These are phyloP conservation scores for Pteronura brasiliensis DNA, from an alignment of 2,113 vertebrate species.

Conservation along the genomic window DNA sequence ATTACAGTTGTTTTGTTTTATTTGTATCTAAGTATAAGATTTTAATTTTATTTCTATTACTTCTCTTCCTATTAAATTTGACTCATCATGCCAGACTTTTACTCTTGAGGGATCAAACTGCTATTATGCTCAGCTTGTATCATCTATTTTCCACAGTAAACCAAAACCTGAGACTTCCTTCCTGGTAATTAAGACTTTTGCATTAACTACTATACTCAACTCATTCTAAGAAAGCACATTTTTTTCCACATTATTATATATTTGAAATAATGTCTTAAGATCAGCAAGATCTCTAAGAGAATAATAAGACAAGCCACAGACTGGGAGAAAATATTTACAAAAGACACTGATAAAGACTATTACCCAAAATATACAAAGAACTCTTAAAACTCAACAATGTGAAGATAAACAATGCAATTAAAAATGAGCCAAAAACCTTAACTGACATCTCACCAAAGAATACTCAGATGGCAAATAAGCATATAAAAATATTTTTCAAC, in stretches of 20 bases:
- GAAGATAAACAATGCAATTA: background rate
- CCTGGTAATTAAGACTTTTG: background rate
- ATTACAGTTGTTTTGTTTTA: background rate
- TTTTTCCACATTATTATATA: background rate
- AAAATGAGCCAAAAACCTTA: background rate
- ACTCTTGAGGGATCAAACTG: background rate
- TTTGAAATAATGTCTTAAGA: slow-evolving; percentile 13
- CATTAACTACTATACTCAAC: background rate
- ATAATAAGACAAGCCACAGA: background rate
- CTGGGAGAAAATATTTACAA: background rate
- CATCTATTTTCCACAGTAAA: background rate
- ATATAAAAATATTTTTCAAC: background rate
- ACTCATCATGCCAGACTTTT: background rate
- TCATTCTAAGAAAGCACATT: background rate
- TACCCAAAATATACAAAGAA: background rate
- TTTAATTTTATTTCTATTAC: slow-evolving; percentile 3
- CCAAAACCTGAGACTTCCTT: background rate
- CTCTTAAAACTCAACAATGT: background rate
- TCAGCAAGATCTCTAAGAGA: background rate
- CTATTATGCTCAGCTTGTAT: background rate
- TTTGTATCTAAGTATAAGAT: background rate
- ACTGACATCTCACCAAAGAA: background rate
- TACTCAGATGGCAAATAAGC: background rate
- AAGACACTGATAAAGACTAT: background rate
- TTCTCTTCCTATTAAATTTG: background rate